Base-by-base conservation (phyloP, 2,113 vertebrate species). In the Myrmecophaga tridactyla region DNA sequence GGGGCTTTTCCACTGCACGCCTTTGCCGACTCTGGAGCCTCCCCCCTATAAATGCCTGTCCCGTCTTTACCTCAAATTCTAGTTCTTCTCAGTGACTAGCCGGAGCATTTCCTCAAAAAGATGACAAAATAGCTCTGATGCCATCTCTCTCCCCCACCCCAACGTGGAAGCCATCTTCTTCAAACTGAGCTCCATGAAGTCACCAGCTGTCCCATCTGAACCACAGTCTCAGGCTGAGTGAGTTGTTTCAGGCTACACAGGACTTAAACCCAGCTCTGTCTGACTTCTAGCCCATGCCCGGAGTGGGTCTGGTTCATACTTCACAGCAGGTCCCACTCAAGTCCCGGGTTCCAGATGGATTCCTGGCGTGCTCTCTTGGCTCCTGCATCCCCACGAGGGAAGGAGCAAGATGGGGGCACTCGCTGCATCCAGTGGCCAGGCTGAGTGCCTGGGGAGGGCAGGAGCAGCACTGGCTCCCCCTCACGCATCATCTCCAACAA, bases 401-500 rank as follows among this genome's bases (percentile, higher is more conserved):
- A 36, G 27, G 9, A 17, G 6, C 0, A 29, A 73, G 82, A 60
- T 7, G 62, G 46, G 25, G 72, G 39, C 5, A 0, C n/a, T 41
- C 41, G 48, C 63, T 39, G n/a, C 29, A 48, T 21, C 15, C 27
- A 23, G 86, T 21, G 29, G 41, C 48, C 63, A 70, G 65, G 63
- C 88, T 29, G 12, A 13, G 12, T 53, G 65, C 15, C 34, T 34
- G n/a, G 43, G 25, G 46, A 56, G 12, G 29, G 36, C 80, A 31
- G 72, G 46, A 80, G 29, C 86, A 53, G 65, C 81, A 56, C 92
- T 97, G 72, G 94, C 95, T 96, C 96, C 85, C 94, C 90, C 97
- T 69, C 96, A 97, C 95, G 85, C 94, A 97, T 97, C 98, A 95
- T 96, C 70, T 97, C 75, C 96, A 97, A 88, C 96, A 97, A 98